Evolutionary conservation across 2,113 vertebrate species (phyloP), one percentile per base, ranked within the genome.

Genomic region (Tonatia bakeri): DNA sequence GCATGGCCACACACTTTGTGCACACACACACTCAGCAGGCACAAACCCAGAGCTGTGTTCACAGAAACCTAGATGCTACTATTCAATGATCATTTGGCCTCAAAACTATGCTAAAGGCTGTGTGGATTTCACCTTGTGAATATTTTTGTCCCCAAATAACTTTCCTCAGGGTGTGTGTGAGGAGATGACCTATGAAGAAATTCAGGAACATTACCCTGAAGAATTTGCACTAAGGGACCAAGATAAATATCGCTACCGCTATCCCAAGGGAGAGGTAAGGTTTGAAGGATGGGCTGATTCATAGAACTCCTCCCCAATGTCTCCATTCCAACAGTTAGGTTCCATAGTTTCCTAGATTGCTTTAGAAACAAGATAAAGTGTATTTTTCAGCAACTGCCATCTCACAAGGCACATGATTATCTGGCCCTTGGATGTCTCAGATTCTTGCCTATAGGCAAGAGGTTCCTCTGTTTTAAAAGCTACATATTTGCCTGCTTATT

Each of bases 171-270:
- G 99, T 0, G 98, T 99, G 24, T 99, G 99, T 80, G 99, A 99
- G 94, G 99, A 99, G 79, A 99, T 99, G 99, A 99, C 98, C 0
- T 99, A 99, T 13, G 99, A 99, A 97, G 99, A 99, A 98, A 99
- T 99, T 83, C 99, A 99, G 88, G 97, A 98, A 79, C 88, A 98
- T 16, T 99, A 98, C 93, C 99, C 99, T 1, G 98, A 99, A 87
- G 99, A 99, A 96, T 99, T 99, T 79, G 99, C 99, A 5, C 98
- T 99, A 79, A 97, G 99, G 38, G 99, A 99, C 70, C 99, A 99
- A 90, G 99, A 99, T 98, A 99, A 99, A 89, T 99, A 99, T 13
- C 99, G 99, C 9, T 99, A 99, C 89, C 99, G 99, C 50, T 99
- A 99, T 97, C 99, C 99, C 12, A 99, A 99, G 84, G 99, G 99